Conservation (phyloP, 2,888 invertebrate genomes). For the Axea sp. region DNA sequence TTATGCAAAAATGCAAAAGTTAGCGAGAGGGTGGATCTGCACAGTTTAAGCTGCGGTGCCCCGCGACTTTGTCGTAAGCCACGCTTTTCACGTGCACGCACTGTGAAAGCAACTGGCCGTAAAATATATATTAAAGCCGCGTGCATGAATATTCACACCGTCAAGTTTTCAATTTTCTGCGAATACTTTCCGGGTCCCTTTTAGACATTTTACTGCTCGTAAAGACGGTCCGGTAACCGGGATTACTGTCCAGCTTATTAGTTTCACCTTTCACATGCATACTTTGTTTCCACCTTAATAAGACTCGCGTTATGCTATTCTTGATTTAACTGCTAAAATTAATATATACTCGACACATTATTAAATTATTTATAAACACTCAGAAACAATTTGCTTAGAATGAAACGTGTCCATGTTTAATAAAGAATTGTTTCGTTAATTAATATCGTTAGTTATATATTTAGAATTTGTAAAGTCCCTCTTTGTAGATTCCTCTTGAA, state of each 20-base stretch:
- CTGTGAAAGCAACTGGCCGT: slow-evolving; percentile 68
- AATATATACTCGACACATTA: slow-evolving; percentile 58
- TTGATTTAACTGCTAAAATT: slow-evolving; percentile 58
- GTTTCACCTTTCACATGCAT: slow-evolving; percentile 66
- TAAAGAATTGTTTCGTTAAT: slow-evolving; percentile 5
- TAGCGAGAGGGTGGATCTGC: slow-evolving; percentile 41
- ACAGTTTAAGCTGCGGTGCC: slow-evolving; percentile 55
- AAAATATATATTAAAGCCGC: slow-evolving; percentile 76
- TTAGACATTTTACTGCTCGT: slow-evolving; percentile 76
- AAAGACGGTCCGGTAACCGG: slow-evolving; percentile 68
- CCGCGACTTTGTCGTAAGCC: slow-evolving; percentile 63
- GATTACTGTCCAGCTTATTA: slow-evolving; percentile 72
- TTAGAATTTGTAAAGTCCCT: too few relatives aligned
- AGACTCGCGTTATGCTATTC: slow-evolving; percentile 55
- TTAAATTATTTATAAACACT: slow-evolving; percentile 58
- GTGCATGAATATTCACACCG: slow-evolving; percentile 76
- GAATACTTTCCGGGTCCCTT: slow-evolving; percentile 75
- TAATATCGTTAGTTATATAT: too few relatives aligned
- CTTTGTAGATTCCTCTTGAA: too few relatives aligned
- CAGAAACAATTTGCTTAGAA: slow-evolving; percentile 25
- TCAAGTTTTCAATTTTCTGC: slow-evolving; percentile 77
- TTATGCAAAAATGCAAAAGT: slow-evolving; percentile 57
- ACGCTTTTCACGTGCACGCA: slow-evolving; percentile 65
- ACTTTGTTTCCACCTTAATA: slow-evolving; percentile 60
- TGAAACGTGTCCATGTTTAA: not conserved